Percentiles rank a stretch among this genome's conserved stretches.
Evolutionary conservation across 2,113 vertebrate genomes (phyloP).

Genomic region (Dryoscopus gambensis): DNA sequence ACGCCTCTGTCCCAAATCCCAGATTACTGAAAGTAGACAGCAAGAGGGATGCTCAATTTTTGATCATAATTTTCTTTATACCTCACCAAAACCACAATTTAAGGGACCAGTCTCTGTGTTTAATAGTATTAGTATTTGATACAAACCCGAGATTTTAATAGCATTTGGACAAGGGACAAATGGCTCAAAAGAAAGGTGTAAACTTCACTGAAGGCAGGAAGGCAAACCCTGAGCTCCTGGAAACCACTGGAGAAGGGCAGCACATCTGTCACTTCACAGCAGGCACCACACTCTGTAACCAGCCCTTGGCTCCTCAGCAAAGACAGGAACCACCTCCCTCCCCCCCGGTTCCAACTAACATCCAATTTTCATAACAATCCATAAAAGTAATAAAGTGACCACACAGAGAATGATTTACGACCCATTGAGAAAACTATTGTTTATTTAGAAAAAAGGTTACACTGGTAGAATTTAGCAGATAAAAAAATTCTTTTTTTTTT

Average conservation of each 20-base stretch:
- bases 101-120: not conserved
- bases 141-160: not conserved
- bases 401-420: conserved; percentile 79
- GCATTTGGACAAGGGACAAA: not conserved
- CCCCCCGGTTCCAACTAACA: not conserved
- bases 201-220: not conserved
- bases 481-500: conserved; percentile 85
- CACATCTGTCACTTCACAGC: not conserved
- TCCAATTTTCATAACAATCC: rapidly evolving
- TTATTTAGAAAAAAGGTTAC: conserved; percentile 98
- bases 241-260: not conserved
- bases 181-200: not conserved
- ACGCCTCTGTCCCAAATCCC: not conserved
- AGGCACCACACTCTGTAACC: not conserved
- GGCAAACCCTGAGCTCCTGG: not conserved
- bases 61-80: not conserved
- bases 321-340: not conserved
- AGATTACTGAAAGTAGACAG: not conserved
- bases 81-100: not conserved
- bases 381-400: conserved; percentile 58
- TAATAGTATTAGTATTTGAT: not conserved
- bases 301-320: no score
- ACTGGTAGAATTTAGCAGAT: conserved; percentile 97
- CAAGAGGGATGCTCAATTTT: not conserved
- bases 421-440: conserved; percentile 98